Percentiles rank a stretch among this genome's conserved stretches.
Evolutionary conservation across 2,888 invertebrate species (phyloP).

Genomic region (Allacma fusca): DNA sequence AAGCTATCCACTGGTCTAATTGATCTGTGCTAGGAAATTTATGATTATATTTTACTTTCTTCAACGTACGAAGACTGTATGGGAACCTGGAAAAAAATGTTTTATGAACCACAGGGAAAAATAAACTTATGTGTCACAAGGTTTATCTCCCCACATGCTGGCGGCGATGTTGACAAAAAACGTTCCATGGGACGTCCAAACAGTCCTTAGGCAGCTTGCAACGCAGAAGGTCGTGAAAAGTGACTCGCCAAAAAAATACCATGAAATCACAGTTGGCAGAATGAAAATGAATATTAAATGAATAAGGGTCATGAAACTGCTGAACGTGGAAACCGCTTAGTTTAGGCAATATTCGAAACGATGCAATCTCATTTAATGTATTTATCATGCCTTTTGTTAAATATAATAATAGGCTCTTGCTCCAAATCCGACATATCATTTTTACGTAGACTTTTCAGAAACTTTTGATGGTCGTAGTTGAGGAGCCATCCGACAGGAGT

Average conservation of each 20-base stretch:
- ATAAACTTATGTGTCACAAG: slow-evolving; percentile 67
- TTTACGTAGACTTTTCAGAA: slow-evolving; percentile 83
- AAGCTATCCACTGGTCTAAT: slow-evolving; percentile 82
- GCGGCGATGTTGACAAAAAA: slow-evolving; percentile 20
- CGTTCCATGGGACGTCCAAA: background rate
- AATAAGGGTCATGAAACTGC: slow-evolving; percentile 65
- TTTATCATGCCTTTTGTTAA: slow-evolving; percentile 84
- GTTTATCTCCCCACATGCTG: slow-evolving; percentile 4
- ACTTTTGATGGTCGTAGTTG: slow-evolving; percentile 87
- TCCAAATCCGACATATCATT: slow-evolving; percentile 85
- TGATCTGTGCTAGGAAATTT: slow-evolving; percentile 66
- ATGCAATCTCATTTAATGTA: slow-evolving; percentile 68
- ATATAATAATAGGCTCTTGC: slow-evolving; percentile 80
- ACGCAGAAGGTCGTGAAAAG: background rate
- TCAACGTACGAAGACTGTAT: too few species aligned
- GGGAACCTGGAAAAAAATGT: too few species aligned
- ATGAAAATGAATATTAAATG: slow-evolving; percentile 64
- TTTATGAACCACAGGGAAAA: too few species aligned
- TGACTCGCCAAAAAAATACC: background rate
- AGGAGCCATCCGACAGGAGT: slow-evolving; percentile 93
- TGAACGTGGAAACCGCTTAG: slow-evolving; percentile 49
- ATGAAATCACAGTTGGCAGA: background rate
- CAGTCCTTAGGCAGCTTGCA: background rate
- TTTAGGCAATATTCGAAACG: too few species aligned
- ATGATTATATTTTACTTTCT: too few species aligned